Evolutionary conservation across 2,888 invertebrate genomes (phyloP).

Genomic region (Coenonympha glycerion): DNA sequence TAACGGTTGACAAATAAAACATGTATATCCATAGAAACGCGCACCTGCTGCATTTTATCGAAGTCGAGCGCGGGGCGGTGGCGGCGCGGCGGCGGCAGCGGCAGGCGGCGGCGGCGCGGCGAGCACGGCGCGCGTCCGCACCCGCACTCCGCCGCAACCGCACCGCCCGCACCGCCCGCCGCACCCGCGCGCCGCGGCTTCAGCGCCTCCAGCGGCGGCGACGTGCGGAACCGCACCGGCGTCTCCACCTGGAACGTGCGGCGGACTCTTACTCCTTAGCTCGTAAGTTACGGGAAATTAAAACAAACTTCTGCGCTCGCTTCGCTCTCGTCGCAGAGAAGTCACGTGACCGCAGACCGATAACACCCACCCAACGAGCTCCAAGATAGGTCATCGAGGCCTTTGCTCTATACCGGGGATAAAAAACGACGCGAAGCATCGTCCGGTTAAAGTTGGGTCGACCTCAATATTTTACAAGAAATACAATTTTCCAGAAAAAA

Average conservation of each 20-base stretch:
- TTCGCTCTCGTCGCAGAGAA: no score
- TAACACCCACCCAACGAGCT: no score
- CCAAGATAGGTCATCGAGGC: no score
- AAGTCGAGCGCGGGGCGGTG: conserved; percentile 94
- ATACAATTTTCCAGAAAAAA: no score
- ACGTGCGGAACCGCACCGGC: conserved; percentile 92
- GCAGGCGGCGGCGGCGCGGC: conserved; percentile 64
- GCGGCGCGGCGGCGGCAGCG: conserved; percentile 61
- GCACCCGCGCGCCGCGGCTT: conserved; percentile 81
- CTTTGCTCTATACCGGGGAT: no score
- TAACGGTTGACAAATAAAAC: no score
- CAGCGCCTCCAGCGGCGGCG: conserved; percentile 92
- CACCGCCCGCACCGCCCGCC: conserved; percentile 40
- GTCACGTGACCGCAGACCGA: no score
- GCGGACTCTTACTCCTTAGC: conserved; percentile 18
- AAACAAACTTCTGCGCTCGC: no score
- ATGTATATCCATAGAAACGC: no score
- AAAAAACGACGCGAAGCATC: neutral
- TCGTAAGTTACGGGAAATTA: no score
- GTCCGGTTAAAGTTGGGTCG: no score
- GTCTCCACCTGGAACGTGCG: conserved; percentile 76
- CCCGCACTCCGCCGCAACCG: conserved; percentile 43
- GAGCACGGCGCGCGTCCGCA: conserved; percentile 55
- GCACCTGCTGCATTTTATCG: conserved; percentile 97
- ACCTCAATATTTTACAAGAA: no score